phyloP scores from a whole-genome alignment of 2,113 vertebrate species.

The Oostethus manadensis region DNA sequence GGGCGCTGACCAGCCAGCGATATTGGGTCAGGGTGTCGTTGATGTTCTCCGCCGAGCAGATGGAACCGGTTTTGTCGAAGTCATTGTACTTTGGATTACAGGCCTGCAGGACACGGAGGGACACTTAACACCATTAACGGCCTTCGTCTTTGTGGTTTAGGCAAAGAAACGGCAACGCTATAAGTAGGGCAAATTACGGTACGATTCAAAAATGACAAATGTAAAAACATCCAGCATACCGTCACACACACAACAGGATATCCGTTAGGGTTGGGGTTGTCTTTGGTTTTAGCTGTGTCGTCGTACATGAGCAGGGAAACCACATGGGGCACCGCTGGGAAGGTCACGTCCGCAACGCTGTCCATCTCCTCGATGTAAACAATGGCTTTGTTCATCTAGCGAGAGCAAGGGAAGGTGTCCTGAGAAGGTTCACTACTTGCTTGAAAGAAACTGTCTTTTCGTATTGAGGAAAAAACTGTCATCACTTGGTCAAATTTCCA shows the following conservation, averaged over 20 bases:
- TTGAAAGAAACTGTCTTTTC: neutral
- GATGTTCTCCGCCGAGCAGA: constrained; percentile 77
- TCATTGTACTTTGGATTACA: constrained; percentile 81
- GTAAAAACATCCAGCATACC: constrained; percentile 39
- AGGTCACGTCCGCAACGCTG: constrained; percentile 76
- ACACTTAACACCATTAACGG: neutral
- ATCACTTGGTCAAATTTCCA: too few species aligned
- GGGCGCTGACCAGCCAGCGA: constrained; percentile 78
- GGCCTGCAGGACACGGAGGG: constrained; percentile 50
- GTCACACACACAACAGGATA: constrained; percentile 78
- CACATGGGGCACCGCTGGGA: constrained; percentile 76
- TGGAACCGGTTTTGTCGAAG: constrained; percentile 81
- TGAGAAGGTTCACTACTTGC: neutral
- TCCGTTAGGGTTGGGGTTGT: constrained; percentile 67
- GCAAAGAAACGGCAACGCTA: too few species aligned
- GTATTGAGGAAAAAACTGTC: neutral
- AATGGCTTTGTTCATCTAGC: constrained; percentile 77
- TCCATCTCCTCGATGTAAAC: constrained; percentile 82
- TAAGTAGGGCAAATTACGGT: neutral
- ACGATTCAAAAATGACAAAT: neutral
- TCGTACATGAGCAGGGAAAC: constrained; percentile 75
- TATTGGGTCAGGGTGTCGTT: constrained; percentile 79
- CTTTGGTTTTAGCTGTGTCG: constrained; percentile 65
- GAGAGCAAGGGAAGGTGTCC: neutral
- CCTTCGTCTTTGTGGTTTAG: too few species aligned